A percentile compares a stretch with the other conserved stretches of the same genome.
These are phyloP conservation scores for Tyria jacobaeae DNA, from an alignment of 2,888 invertebrate genomes.

Conservation along the genomic window DNA sequence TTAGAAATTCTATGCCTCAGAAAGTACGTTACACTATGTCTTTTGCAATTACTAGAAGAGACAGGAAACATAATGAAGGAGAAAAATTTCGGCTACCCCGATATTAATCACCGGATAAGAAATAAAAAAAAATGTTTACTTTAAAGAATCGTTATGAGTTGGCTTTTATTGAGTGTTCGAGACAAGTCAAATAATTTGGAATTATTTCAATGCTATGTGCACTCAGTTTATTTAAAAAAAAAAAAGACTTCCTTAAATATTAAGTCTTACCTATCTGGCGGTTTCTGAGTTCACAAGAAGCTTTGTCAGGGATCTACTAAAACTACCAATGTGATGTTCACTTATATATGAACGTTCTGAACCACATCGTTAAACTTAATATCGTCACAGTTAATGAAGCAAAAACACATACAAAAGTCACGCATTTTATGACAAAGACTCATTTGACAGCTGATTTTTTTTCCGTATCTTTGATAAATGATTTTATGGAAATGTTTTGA, in stretches of 20 bases:
- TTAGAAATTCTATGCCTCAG: too few species aligned
- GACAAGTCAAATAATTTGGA: not conserved
- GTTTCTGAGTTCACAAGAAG: not conserved
- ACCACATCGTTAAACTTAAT: constrained; percentile 1
- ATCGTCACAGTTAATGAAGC: not conserved
- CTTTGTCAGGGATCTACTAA: not conserved
- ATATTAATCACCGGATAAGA: not conserved
- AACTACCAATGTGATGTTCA: not conserved
- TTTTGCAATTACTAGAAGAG: too few species aligned
- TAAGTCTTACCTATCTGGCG: too few species aligned
- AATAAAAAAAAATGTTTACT: not conserved
- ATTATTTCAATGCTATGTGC: not conserved
- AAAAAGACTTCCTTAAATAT: not conserved
- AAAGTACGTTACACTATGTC: too few species aligned
- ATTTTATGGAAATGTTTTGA: not conserved
- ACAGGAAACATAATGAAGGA: too few species aligned
- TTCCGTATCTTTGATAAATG: not conserved
- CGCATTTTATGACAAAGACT: not conserved
- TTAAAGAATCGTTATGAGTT: not conserved
- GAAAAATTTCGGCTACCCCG: too few species aligned
- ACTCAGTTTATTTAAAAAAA: too few species aligned
- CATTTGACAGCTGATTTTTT: not conserved
- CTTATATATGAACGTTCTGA: constrained; percentile 7
- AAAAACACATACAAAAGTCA: constrained; percentile 10
- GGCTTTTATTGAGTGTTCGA: not conserved